phyloP scores from a whole-genome alignment of 2,113 vertebrate genomes.

The Aythya baeri region DNA sequence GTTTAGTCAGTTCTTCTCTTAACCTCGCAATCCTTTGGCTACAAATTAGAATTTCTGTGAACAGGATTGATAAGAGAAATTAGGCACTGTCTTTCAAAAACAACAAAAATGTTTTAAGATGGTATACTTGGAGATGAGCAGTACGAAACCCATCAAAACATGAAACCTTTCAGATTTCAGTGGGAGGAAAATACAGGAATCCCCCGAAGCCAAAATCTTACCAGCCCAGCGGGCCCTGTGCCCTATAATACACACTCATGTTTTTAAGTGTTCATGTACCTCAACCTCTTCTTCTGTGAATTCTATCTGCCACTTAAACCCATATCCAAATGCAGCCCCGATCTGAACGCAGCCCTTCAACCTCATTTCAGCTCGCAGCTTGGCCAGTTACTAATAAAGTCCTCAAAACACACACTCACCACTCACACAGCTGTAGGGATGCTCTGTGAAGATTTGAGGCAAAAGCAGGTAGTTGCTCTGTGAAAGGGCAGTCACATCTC shows the following conservation, averaged over 20 bases:
- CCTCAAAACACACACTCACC: background rate
- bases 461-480: background rate
- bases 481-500: background rate
- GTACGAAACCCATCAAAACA: conserved; percentile 47
- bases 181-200: background rate
- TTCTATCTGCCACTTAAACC: background rate
- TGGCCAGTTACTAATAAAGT: background rate
- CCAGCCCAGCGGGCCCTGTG: background rate
- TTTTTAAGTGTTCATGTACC: background rate
- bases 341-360: background rate
- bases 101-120: conserved; percentile 26
- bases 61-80: conserved; percentile 62
- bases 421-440: background rate
- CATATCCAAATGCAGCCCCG: background rate
- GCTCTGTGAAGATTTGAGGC: background rate
- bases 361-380: background rate
- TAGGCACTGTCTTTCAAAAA: conserved; percentile 52
- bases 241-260: background rate
- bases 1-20: conserved; percentile 71
- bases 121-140: conserved; percentile 44
- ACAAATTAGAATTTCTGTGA: conserved; percentile 66
- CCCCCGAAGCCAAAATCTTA: background rate
- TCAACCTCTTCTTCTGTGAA: background rate
- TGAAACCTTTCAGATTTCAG: background rate
- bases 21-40: conserved; percentile 69